Base-by-base conservation (phyloP, 1,140 invertebrate genomes). In the Habropoda laboriosa region DNA sequence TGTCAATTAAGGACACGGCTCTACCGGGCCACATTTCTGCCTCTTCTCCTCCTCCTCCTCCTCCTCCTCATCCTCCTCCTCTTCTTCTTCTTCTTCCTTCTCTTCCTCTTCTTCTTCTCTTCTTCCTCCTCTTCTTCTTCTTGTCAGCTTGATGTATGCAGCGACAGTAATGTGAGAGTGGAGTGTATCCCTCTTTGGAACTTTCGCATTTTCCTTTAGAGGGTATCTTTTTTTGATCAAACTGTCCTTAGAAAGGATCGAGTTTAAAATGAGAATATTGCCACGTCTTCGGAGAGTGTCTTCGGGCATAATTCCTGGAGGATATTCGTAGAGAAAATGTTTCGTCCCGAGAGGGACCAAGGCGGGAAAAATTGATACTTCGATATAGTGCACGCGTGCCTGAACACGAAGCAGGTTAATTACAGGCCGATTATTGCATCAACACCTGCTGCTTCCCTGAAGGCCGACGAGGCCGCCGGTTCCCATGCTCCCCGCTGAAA, bases 1-100 rank as follows among this genome's bases (percentile, higher is more conserved):
- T 92, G 92, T 92, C 92, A 93, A 93, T 93, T 93, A 93, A 92
- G 90, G 86, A 92, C 90, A 90, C 91, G 90, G 90, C 91, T 91
- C 89, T 92, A 90, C 90, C 88, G 87, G 86, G 84, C 91, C 88
- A 91, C 92, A 92, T 92, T 92, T 92, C 91, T 92, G 77, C 88
- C 87, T 88, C 71, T 80, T 63, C 82, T 79, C 80, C 84, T 78
- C 51, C 35, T 68, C 61, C 38, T 60, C 5, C 40, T 40, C 30
- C 30, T 32, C 10, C 35, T 24, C 67, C 77, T 40, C 66, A 30
- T 81, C 76, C 64, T 61, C 61, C 27, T n/a, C 64, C 77, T n/a
- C 70, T 76, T 53, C 76, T 81, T 77, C 60, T 70, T 55, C 76
- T 21, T 47, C 80, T 40, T 53, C 35, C 51, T 51, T 80, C 79